phyloP scores from a whole-genome alignment of 2,888 invertebrate genomes.

The Aspidiotus rigidus region DNA sequence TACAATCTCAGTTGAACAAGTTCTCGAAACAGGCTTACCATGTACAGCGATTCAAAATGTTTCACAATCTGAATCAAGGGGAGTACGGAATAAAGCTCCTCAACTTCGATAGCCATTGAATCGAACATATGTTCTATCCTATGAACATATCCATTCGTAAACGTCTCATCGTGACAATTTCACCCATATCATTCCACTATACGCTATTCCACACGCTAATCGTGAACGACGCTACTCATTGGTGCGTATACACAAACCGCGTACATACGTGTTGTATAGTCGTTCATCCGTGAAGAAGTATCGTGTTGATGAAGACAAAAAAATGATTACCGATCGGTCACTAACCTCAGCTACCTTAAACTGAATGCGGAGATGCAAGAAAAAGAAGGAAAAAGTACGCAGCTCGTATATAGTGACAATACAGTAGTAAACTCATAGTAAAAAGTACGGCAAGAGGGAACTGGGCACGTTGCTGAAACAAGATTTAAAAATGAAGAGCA shows the following conservation, averaged over 20 bases:
- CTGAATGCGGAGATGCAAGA: slow-evolving; percentile 1
- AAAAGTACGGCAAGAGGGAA: slow-evolving; percentile 5
- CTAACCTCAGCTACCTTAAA: slow-evolving; percentile 11
- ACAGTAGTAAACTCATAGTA: slow-evolving; percentile 12
- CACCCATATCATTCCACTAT: too few species aligned
- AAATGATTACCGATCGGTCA: slow-evolving; percentile 10
- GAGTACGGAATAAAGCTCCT: too few species aligned
- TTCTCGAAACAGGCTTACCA: too few species aligned
- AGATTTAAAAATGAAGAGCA: background rate
- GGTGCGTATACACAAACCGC: background rate
- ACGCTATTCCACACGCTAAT: background rate
- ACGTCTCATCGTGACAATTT: too few species aligned
- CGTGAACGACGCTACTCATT: background rate
- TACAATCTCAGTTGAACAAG: too few species aligned
- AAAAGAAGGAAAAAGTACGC: slow-evolving; percentile 13
- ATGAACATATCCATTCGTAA: too few species aligned
- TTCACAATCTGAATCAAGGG: too few species aligned
- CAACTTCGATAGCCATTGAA: too few species aligned
- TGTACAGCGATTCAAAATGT: too few species aligned
- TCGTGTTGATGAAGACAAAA: background rate
- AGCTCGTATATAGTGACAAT: slow-evolving; percentile 5
- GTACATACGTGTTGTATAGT: background rate
- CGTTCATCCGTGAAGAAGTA: background rate
- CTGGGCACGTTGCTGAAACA: background rate
- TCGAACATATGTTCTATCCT: too few species aligned